phyloP scores from a whole-genome alignment of 2,888 invertebrate species.

The Drymonia ruficornis region DNA sequence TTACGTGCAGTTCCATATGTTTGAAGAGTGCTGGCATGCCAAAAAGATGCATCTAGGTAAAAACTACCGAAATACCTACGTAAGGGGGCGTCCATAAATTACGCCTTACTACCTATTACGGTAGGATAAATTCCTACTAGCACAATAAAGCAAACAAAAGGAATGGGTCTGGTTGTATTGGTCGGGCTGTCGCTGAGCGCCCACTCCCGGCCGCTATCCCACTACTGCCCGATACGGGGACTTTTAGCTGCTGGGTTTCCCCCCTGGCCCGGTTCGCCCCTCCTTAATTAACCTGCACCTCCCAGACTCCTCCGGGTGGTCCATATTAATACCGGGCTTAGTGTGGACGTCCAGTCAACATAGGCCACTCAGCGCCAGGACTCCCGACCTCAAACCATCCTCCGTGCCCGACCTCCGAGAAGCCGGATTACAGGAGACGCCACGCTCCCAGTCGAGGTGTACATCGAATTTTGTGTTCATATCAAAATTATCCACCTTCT shows the following conservation, averaged over 20 bases:
- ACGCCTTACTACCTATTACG: no score
- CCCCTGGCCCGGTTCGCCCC: conserved; percentile 99
- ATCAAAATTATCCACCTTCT: neutral
- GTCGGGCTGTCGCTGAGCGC: conserved; percentile 94
- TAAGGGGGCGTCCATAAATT: no score
- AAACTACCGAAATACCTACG: no score
- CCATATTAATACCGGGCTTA: conserved; percentile 99
- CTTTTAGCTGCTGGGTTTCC: conserved; percentile 99
- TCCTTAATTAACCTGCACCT: conserved; percentile 94
- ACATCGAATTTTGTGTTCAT: conserved; percentile 40
- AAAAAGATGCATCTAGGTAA: no score
- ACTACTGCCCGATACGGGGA: conserved; percentile 99
- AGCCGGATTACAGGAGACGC: conserved; percentile 99
- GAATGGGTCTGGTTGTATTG: conserved; percentile 81
- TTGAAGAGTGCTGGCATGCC: no score
- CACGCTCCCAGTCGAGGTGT: conserved; percentile 93
- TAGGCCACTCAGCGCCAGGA: conserved; percentile 74
- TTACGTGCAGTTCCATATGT: no score
- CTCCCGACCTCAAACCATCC: conserved; percentile 94
- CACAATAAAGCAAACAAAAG: conserved; percentile 57
- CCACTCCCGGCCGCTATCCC: conserved; percentile 99
- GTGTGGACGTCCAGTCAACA: conserved; percentile 96
- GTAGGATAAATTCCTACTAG: no score
- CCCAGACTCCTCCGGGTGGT: conserved; percentile 92
- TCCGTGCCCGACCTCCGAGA: conserved; percentile 95